These are phyloP conservation scores for Alligator mississippiensis DNA, from an alignment of 2,113 vertebrate genomes.

Conservation along the genomic window DNA sequence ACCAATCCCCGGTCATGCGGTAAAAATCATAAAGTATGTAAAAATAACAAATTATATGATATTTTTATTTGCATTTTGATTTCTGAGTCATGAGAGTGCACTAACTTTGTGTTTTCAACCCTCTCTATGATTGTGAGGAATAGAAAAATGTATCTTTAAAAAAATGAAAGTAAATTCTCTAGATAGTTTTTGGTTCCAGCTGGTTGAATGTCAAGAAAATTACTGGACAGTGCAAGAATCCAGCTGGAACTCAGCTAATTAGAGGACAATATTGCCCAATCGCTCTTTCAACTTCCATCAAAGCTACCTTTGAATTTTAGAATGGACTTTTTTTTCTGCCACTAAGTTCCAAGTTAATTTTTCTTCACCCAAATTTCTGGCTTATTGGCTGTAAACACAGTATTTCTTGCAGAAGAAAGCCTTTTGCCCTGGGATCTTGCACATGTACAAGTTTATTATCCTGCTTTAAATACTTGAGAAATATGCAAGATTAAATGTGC, in stretches of 20 bases:
- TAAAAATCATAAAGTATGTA: conserved; percentile 11
- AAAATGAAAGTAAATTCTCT: neutral
- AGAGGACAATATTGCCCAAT: neutral
- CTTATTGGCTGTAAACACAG: neutral
- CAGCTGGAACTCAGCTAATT: neutral
- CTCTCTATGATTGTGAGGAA: conserved; percentile 37
- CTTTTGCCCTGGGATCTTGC: too few relatives aligned
- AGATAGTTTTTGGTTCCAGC: neutral
- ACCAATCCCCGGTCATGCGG: neutral
- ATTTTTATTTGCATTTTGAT: conserved; percentile 32
- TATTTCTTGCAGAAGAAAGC: too few relatives aligned
- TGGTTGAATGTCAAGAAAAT: conserved; percentile 7
- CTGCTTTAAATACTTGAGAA: too few relatives aligned
- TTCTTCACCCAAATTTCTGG: neutral
- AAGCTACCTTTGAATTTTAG: neutral
- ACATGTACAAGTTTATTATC: too few relatives aligned
- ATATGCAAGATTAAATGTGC: too few relatives aligned
- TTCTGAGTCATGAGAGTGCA: conserved; percentile 47
- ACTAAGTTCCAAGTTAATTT: neutral
- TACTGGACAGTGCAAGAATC: neutral
- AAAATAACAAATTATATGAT: conserved; percentile 16
- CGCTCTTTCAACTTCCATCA: neutral
- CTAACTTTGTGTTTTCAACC: neutral
- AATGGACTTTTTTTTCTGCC: neutral
- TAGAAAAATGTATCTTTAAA: neutral